These are phyloP conservation scores for Anagyrus pseudococci DNA, from an alignment of 2,888 invertebrate species.

Conservation along the genomic window DNA sequence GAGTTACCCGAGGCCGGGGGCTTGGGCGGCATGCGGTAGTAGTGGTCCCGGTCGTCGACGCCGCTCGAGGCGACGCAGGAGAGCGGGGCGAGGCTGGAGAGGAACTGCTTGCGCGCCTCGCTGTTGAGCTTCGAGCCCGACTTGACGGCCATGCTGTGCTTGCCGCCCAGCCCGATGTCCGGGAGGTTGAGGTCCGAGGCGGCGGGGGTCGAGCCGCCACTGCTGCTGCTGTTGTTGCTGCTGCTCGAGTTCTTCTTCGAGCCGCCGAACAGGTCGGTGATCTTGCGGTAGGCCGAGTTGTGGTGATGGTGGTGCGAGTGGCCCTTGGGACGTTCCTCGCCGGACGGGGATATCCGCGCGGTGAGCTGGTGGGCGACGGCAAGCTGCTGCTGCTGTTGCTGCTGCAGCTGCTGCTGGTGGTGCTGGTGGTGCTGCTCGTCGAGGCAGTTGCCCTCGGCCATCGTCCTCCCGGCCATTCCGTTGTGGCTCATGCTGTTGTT, in stretches of 20 bases:
- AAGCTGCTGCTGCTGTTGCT: neutral
- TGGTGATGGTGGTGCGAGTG: slow-evolving; percentile 37
- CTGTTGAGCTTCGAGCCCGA: slow-evolving; percentile 59
- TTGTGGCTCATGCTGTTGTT: slow-evolving; percentile 13
- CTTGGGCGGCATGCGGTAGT: slow-evolving; percentile 65
- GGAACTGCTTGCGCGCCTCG: slow-evolving; percentile 78
- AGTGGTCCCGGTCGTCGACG: slow-evolving; percentile 68
- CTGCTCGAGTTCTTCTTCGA: slow-evolving; percentile 56
- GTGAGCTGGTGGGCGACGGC: slow-evolving; percentile 57
- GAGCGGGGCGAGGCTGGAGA: slow-evolving; percentile 79
- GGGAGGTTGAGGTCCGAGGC: slow-evolving; percentile 60
- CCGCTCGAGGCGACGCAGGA: slow-evolving; percentile 74
- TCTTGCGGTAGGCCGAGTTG: slow-evolving; percentile 70
- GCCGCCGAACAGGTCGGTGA: slow-evolving; percentile 69
- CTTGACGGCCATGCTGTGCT: slow-evolving; percentile 46
- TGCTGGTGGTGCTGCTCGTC: neutral
- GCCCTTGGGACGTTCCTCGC: slow-evolving; percentile 66
- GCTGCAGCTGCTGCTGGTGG: neutral
- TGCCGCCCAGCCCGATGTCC: slow-evolving; percentile 47
- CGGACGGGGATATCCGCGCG: slow-evolving; percentile 71
- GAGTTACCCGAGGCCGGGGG: slow-evolving; percentile 12
- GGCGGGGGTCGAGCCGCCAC: slow-evolving; percentile 59
- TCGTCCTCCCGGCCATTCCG: slow-evolving; percentile 4
- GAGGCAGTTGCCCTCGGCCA: slow-evolving; percentile 15
- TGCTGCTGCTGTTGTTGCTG: neutral